Conservation (phyloP, 2,888 invertebrate genomes). For the Synergus laeviventris region DNA sequence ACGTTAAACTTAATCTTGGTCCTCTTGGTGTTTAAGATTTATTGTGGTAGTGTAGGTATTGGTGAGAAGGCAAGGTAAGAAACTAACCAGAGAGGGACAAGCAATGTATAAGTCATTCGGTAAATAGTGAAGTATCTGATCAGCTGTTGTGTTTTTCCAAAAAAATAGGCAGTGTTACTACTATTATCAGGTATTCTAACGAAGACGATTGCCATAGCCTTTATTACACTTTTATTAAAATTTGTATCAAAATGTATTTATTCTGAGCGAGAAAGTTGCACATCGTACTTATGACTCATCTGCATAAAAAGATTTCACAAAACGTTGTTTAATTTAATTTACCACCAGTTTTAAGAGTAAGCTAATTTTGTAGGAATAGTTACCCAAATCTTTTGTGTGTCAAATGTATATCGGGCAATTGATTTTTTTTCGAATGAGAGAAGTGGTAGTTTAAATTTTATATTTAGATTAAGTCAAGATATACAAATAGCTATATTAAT, state of each 20-base stretch:
- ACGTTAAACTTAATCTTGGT: neutral
- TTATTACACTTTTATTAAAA: neutral
- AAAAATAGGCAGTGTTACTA: neutral
- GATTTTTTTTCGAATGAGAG: neutral
- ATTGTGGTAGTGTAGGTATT: too few relatives aligned
- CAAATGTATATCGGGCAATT: neutral
- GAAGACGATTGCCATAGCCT: neutral
- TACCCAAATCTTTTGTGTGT: neutral
- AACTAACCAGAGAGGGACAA: too few relatives aligned
- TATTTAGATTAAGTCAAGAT: neutral
- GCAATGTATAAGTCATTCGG: neutral
- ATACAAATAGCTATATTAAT: neutral
- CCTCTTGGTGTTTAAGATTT: too few relatives aligned
- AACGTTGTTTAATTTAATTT: conserved; percentile 35
- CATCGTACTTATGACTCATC: conserved; percentile 42
- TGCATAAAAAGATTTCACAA: conserved; percentile 44
- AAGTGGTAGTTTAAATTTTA: neutral
- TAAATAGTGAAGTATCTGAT: conserved; percentile 13
- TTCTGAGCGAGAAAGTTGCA: conserved; percentile 27
- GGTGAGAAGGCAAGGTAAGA: too few relatives aligned
- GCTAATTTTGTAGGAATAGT: neutral
- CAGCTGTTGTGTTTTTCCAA: conserved; percentile 30
- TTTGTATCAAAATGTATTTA: neutral
- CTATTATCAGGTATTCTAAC: neutral
- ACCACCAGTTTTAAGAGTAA: neutral